These are phyloP conservation scores for Oxystoma pomonae DNA, from an alignment of 2,888 invertebrate genomes.

Conservation along the genomic window DNA sequence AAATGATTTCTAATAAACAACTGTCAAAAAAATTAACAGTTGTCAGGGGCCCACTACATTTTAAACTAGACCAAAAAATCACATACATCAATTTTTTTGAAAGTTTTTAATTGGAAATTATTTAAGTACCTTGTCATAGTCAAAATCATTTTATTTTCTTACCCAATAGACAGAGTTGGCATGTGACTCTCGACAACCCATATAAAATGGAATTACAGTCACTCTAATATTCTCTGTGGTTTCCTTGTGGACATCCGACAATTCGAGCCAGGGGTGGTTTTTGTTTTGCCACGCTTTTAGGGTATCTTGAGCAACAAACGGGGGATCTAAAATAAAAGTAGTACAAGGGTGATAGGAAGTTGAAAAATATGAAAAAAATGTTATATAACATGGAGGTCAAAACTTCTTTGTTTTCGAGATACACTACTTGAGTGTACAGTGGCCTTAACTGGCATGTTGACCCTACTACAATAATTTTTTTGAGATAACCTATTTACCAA, in stretches of 20 bases:
- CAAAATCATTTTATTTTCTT: slow-evolving; percentile 15
- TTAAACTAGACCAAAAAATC: no score
- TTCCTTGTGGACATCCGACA: slow-evolving; percentile 95
- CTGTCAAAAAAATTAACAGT: no score
- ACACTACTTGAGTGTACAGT: neutral
- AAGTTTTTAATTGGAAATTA: no score
- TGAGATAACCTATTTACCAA: no score
- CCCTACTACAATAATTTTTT: slow-evolving; percentile 1
- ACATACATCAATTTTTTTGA: no score
- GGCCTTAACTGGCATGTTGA: neutral
- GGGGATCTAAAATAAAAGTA: no score
- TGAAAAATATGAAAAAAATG: neutral
- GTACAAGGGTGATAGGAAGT: slow-evolving; percentile 16
- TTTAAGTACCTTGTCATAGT: no score
- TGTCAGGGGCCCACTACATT: no score
- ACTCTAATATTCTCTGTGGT: slow-evolving; percentile 94
- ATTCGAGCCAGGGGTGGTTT: slow-evolving; percentile 94
- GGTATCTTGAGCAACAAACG: slow-evolving; percentile 85
- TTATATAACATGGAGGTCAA: no score
- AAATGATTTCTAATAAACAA: no score
- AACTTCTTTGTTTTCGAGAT: no score
- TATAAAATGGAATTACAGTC: slow-evolving; percentile 97
- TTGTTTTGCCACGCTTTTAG: slow-evolving; percentile 94
- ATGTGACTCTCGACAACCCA: slow-evolving; percentile 91
- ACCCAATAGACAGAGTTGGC: slow-evolving; percentile 92